These are phyloP conservation scores for Aphidius gifuensis DNA, from an alignment of 1,140 invertebrate species.

Conservation along the genomic window DNA sequence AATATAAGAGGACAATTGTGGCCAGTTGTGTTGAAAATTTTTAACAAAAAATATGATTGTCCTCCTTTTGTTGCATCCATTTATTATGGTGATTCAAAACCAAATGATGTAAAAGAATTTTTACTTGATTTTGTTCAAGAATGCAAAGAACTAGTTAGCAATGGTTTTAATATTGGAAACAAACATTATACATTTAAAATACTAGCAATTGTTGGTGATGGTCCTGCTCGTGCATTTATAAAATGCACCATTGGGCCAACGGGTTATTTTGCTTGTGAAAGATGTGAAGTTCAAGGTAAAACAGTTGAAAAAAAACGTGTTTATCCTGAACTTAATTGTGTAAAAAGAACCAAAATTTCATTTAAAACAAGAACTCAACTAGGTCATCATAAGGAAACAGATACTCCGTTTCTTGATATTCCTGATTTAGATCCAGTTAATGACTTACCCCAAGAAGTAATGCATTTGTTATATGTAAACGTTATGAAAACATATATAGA, in stretches of 20 bases:
- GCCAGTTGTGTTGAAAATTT: slow-evolving; percentile 22
- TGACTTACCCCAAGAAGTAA: neutral
- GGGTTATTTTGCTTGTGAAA: neutral
- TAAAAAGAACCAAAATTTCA: neutral
- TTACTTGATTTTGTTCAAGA: slow-evolving; percentile 23
- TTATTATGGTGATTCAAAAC: slow-evolving; percentile 23
- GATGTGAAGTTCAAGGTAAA: neutral
- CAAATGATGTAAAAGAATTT: slow-evolving; percentile 7
- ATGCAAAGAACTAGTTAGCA: neutral
- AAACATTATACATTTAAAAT: neutral
- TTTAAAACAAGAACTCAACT: neutral
- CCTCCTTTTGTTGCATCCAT: slow-evolving; percentile 19
- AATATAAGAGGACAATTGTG: slow-evolving; percentile 12
- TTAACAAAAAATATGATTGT: slow-evolving; percentile 14
- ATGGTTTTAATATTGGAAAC: slow-evolving; percentile 11
- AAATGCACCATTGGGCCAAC: neutral
- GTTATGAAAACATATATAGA: neutral
- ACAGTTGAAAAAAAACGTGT: neutral
- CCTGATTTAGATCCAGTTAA: neutral
- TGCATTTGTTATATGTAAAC: neutral
- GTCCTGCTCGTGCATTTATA: neutral
- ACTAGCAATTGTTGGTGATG: neutral
- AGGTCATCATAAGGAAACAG: neutral
- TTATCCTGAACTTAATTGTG: neutral
- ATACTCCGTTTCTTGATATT: neutral